These are phyloP conservation scores for Thecocarcelia acutangulata DNA, from an alignment of 2,888 invertebrate genomes.

Conservation along the genomic window DNA sequence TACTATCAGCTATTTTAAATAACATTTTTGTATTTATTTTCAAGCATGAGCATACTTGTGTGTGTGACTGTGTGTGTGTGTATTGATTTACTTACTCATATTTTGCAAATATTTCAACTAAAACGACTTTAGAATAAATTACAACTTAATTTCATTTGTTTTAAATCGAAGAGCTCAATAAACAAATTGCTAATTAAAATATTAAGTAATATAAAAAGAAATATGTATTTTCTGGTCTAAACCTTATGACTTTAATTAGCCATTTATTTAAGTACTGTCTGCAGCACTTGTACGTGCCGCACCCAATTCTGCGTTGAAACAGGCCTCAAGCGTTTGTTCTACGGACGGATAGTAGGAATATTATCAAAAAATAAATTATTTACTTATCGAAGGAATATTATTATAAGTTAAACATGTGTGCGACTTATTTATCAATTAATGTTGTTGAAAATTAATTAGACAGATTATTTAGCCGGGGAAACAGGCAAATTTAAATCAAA, in stretches of 20 bases:
- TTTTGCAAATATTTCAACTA: neutral
- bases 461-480: conserved; percentile 58
- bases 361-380: conserved; percentile 36
- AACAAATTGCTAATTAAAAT: conserved; percentile 31
- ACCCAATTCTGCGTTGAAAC: neutral
- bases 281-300: neutral
- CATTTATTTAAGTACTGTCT: conserved; percentile 51
- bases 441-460: conserved; percentile 74
- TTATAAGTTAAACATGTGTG: conserved; percentile 41
- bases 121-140: conserved; percentile 37
- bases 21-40: conserved; percentile 15
- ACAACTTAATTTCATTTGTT: conserved; percentile 18
- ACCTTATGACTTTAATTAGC: conserved; percentile 64
- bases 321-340: neutral
- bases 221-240: neutral
- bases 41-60: conserved; percentile 6
- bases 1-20: conserved; percentile 7
- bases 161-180: conserved; percentile 12
- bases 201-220: conserved; percentile 22
- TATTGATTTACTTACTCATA: neutral
- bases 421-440: conserved; percentile 78
- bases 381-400: conserved; percentile 37
- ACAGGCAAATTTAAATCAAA: conserved; percentile 68
- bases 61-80: neutral
- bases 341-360: conserved; percentile 33